Percentiles rank a stretch among this genome's conserved stretches.
These are phyloP conservation scores for Sphaeridia pumilis DNA, from an alignment of 2,888 invertebrate species.

Conservation along the genomic window DNA sequence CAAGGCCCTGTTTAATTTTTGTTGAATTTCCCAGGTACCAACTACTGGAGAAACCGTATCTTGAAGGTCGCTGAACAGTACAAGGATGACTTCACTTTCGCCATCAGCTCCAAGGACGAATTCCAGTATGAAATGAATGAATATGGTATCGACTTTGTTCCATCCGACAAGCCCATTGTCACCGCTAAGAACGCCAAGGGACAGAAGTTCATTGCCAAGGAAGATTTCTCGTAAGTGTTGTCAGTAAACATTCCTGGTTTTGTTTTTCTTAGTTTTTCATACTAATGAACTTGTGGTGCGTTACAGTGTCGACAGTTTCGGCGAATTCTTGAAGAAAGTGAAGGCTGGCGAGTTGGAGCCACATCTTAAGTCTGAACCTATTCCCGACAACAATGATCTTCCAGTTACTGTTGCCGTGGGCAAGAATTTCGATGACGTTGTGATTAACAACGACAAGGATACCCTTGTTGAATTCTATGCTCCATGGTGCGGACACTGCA, in stretches of 20 bases:
- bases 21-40: conserved; percentile 52
- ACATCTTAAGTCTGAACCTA: conserved; percentile 85
- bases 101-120: conserved; percentile 82
- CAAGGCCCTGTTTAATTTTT: neutral
- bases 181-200: conserved; percentile 66
- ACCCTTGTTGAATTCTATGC: conserved; percentile 97
- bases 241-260: no score
- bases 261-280: neutral
- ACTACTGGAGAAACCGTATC: conserved; percentile 97
- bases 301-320: conserved; percentile 69
- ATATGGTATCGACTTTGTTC: conserved; percentile 75
- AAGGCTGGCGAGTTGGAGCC: conserved; percentile 72
- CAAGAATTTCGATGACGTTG: conserved; percentile 91
- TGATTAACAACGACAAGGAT: conserved; percentile 80
- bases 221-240: conserved; percentile 51
- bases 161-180: conserved; percentile 79
- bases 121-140: conserved; percentile 91
- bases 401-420: conserved; percentile 84
- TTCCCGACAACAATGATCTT: conserved; percentile 73
- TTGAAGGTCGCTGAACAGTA: conserved; percentile 73
- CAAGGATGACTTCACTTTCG: conserved; percentile 61
- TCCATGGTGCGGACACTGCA: conserved; percentile 99
- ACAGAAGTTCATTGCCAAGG: conserved; percentile 78
- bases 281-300: neutral
- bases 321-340: conserved; percentile 71